Base-by-base conservation (phyloP, 1,140 invertebrate genomes). In the Hyles vespertilio region DNA sequence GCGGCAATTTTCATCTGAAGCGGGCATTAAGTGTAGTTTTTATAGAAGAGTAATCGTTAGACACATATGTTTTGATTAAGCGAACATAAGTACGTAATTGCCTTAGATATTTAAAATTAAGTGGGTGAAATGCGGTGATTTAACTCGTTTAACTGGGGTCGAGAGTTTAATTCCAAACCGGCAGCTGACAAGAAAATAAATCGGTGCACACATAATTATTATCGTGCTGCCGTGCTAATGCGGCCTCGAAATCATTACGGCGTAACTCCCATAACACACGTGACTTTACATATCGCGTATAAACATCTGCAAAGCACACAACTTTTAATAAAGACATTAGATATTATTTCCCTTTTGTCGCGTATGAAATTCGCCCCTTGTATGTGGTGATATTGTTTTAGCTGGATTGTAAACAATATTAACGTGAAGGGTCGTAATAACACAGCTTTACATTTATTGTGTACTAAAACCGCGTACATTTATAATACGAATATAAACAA, bases 191-290 rank as follows among this genome's bases (percentile, higher is more conserved):
- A 40, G 36, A 40, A 40, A 40, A 40, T 40, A 40, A 22, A 40
- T 40, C 36, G 36, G 36, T 40, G 36, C 36, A 54, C 47, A 33
- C 11, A n/a, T 54, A 55, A 32, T 9, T 54, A 46, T 44, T 32
- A 22, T 22, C 0, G n/a, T 47, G 12, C 36, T 40, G 8, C 36
- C 36, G 36, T 40, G 36, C 8, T 40, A 40, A 40, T 40, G 36
- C 36, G 58, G 52, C 62, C 63, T 61, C 59, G 62, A 51, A 32
- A 58, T 44, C 53, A 58, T 58, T 60, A 54, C 43, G 50, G 44
- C 46, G 55, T 61, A 71, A 67, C 62, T 56, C 52, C 51, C 5
- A 67, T 57, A 59, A 67, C 60, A 62, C 59, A 55, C 51, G 69
- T 63, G 62, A 59, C 61, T 64, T 62, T 61, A 64, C 61, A 58